These are phyloP conservation scores for Pangasianodon gigas DNA, from an alignment of 2,113 vertebrate species.

Conservation along the genomic window DNA sequence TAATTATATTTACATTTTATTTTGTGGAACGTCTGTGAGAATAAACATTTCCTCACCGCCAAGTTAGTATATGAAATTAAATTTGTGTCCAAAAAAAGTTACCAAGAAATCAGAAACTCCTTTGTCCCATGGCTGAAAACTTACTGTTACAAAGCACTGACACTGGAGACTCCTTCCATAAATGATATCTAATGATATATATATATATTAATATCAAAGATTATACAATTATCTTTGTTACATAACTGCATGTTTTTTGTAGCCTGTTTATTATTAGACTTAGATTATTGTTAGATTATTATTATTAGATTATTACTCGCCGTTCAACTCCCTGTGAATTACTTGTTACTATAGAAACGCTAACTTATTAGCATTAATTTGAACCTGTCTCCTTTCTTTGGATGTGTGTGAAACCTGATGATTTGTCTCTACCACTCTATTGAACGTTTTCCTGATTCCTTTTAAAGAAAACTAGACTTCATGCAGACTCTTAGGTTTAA, in stretches of 20 bases:
- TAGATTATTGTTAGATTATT: background rate
- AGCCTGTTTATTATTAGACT: background rate
- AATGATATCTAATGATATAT: background rate
- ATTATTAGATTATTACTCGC: background rate
- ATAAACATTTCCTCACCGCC: background rate
- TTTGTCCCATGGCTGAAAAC: background rate
- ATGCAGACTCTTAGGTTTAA: background rate
- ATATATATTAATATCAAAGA: background rate
- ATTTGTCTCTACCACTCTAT: background rate
- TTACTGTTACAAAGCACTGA: background rate
- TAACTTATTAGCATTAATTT: background rate
- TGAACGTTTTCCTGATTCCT: fast-evolving
- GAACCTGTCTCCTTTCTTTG: background rate
- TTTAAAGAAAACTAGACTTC: background rate
- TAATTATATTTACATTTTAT: background rate
- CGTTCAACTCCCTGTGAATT: background rate
- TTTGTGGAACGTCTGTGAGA: background rate
- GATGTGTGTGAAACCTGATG: background rate
- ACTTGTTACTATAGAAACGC: background rate
- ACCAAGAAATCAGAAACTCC: background rate
- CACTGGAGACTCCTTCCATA: background rate
- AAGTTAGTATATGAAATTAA: background rate
- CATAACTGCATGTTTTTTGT: background rate
- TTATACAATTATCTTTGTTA: background rate
- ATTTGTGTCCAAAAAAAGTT: background rate